These are phyloP conservation scores for Umimayanthus kanabou DNA, from an alignment of 92 coral and sea anemone species.

Conservation along the genomic window DNA sequence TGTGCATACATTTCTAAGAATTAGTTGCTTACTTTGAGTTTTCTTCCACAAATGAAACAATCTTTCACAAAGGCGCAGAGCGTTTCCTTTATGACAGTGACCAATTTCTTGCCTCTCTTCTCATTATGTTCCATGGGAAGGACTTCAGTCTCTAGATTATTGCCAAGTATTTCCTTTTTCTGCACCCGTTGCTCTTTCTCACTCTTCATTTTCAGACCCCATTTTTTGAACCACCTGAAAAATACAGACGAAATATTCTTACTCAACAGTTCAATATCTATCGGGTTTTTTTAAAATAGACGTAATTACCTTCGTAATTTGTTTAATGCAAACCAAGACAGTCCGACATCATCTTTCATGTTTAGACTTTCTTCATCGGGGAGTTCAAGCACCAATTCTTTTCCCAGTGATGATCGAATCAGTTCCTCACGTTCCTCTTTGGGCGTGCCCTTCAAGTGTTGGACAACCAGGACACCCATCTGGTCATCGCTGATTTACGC, in stretches of 20 bases:
- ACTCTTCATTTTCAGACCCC: constrained; percentile 29
- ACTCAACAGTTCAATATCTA: not conserved
- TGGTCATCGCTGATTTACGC: constrained; percentile 5
- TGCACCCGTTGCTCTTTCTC: constrained; percentile 2
- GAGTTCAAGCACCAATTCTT: constrained; percentile 5
- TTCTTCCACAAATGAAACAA: constrained; percentile 31
- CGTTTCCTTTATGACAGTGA: constrained; percentile 21
- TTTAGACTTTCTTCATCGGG: not conserved
- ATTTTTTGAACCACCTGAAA: constrained; percentile 23
- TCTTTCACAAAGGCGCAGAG: constrained; percentile 28
- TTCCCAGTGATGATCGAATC: not conserved
- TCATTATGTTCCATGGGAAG: constrained; percentile 33
- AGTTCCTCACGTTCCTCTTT: constrained; percentile 34
- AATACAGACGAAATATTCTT: not conserved
- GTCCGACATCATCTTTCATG: constrained; percentile 27
- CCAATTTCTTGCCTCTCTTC: constrained; percentile 7
- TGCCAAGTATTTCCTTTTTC: constrained; percentile 15
- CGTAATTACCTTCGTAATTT: constrained; percentile 9
- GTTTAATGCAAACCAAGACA: constrained; percentile 23
- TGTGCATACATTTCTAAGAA: no score
- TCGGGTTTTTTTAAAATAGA: not conserved
- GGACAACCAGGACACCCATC: constrained; percentile 21
- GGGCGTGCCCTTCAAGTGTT: constrained; percentile 10
- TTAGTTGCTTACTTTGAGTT: not conserved
- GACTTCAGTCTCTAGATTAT: not conserved